A percentile compares a stretch with the other conserved stretches of the same genome.
Conservation (phyloP, 2,113 vertebrate species). For the Pluvialis apricaria region DNA sequence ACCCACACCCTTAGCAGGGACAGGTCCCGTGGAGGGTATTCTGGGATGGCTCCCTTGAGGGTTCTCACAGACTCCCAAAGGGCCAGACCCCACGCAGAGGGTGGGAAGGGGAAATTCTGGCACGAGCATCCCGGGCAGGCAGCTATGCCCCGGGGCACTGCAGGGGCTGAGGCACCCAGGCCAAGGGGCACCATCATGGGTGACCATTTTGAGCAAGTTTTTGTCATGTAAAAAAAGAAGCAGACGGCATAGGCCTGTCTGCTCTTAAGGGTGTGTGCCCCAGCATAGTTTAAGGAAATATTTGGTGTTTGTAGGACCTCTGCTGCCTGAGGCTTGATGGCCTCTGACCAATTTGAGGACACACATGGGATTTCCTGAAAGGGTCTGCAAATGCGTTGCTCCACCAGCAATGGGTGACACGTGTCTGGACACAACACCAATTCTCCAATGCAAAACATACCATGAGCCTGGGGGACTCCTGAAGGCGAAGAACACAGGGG, state of each 20-base stretch:
- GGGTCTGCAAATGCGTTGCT: neutral
- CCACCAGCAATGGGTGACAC: neutral
- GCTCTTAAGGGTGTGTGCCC: neutral
- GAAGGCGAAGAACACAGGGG: fast-evolving
- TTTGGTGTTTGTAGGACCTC: neutral
- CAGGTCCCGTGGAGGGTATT: neutral
- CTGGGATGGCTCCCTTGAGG: neutral
- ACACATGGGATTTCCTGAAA: neutral
- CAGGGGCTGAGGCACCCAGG: neutral
- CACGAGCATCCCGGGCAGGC: neutral
- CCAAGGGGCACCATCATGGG: neutral
- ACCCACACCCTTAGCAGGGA: neutral
- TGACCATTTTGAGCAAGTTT: neutral
- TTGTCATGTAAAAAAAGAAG: neutral
- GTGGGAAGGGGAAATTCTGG: neutral
- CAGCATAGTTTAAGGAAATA: neutral
- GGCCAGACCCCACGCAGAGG: neutral
- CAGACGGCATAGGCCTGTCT: neutral
- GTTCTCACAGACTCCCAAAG: neutral
- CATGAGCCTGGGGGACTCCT: neutral
- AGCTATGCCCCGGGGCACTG: neutral
- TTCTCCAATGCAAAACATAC: neutral
- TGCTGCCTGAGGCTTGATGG: neutral
- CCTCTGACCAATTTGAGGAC: neutral
- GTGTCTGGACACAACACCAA: fast-evolving